Conservation (phyloP, 2,888 invertebrate genomes). For the Hydrotaea diabolus region DNA sequence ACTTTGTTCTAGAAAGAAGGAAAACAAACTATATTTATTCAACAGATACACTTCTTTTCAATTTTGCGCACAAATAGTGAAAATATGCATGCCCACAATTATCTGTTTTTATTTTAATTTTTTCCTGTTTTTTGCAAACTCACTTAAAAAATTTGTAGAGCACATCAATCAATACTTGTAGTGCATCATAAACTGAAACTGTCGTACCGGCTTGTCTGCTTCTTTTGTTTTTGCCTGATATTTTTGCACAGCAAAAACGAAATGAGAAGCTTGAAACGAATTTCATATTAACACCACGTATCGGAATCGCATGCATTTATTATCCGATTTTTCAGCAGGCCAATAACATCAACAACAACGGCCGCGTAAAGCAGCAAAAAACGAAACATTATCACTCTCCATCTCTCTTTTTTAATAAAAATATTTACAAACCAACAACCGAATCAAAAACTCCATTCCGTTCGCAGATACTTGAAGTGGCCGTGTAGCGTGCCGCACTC, state of each 20-base stretch:
- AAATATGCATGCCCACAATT: slow-evolving; percentile 8
- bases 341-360: not conserved
- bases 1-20: not conserved
- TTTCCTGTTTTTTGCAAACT: slow-evolving; percentile 23
- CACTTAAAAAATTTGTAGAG: slow-evolving; percentile 48
- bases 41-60: not conserved
- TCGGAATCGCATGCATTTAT: not conserved
- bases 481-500: not conserved
- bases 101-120: not conserved
- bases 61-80: not conserved
- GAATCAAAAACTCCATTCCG: not conserved
- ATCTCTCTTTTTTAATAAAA: not conserved
- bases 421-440: slow-evolving; percentile 4
- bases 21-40: not conserved
- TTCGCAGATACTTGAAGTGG: slow-evolving; percentile 16
- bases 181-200: slow-evolving; percentile 26
- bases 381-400: slow-evolving; percentile 15
- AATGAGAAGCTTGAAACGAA: slow-evolving; percentile 14
- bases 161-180: slow-evolving; percentile 56
- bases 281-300: slow-evolving; percentile 16
- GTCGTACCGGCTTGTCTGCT: not conserved
- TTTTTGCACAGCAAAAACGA: slow-evolving; percentile 27
- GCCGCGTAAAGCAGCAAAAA: not conserved
- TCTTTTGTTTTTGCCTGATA: not conserved
- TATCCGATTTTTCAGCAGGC: not conserved